phyloP scores from a whole-genome alignment of 1,140 invertebrate genomes.

The Rhyacophila brunnea region DNA sequence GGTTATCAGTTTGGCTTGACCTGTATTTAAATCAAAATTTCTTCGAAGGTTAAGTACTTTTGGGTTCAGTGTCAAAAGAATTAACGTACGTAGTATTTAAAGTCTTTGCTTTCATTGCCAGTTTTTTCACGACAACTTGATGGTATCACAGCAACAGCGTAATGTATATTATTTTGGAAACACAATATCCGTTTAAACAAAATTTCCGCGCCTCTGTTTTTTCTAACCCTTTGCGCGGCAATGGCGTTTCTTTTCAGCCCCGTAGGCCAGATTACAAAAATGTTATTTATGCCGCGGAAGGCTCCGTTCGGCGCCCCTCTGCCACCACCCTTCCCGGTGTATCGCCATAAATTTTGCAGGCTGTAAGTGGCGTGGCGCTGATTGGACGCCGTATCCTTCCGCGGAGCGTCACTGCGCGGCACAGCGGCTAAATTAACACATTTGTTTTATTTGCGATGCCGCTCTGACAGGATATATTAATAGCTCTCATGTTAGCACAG shows the following conservation, averaged over 20 bases:
- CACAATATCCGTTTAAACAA: too few relatives aligned
- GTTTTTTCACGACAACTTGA: too few relatives aligned
- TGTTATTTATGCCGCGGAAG: constrained; percentile 21
- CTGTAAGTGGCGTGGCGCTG: constrained; percentile 21
- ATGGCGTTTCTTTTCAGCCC: background rate
- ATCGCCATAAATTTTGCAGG: constrained; percentile 21
- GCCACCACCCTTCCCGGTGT: constrained; percentile 11
- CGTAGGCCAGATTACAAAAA: constrained; percentile 23
- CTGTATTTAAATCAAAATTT: too few relatives aligned
- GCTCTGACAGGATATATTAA: too few relatives aligned
- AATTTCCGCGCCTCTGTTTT: background rate
- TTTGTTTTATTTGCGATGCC: background rate
- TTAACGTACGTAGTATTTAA: too few relatives aligned
- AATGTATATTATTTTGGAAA: too few relatives aligned
- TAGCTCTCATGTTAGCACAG: too few relatives aligned
- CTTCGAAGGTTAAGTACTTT: too few relatives aligned
- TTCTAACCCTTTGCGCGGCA: background rate
- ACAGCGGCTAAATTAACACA: background rate
- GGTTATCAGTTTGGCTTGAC: too few relatives aligned
- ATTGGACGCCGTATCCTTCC: constrained; percentile 19
- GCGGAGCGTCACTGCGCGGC: constrained; percentile 7
- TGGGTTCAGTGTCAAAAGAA: too few relatives aligned
- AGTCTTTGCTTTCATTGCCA: too few relatives aligned
- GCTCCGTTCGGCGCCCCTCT: background rate
- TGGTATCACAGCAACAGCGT: too few relatives aligned